Percentiles rank a stretch among this genome's conserved stretches.
These are phyloP conservation scores for Malaclemys terrapin DNA, from an alignment of 2,113 vertebrate genomes.

Conservation along the genomic window DNA sequence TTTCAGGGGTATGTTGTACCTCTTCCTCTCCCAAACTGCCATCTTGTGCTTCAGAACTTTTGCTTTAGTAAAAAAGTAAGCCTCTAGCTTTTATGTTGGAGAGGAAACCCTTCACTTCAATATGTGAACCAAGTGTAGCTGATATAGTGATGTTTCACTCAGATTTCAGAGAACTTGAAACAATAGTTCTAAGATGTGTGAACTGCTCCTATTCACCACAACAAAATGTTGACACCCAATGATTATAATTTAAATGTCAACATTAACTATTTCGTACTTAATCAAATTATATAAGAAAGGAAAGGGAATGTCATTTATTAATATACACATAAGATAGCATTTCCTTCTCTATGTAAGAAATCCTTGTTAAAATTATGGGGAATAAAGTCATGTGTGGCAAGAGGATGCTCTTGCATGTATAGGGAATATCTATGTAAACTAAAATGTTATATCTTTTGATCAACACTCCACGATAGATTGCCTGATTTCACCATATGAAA, in stretches of 20 bases:
- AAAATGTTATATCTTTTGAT: neutral
- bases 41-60: neutral
- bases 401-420: neutral
- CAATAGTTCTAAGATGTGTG: neutral
- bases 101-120: neutral
- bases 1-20: rapidly evolving
- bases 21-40: neutral
- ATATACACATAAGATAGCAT: neutral
- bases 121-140: neutral
- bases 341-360: neutral
- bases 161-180: slow-evolving; percentile 4
- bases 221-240: neutral
- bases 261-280: neutral
- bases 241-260: neutral
- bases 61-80: neutral
- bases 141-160: neutral
- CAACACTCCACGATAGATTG: neutral
- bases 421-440: rapidly evolving
- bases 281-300: neutral
- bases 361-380: neutral
- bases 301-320: neutral
- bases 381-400: neutral
- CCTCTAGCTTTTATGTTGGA: neutral
- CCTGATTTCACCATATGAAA: neutral
- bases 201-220: neutral